Evolutionary conservation across 2,797 vertebrate genomes (phyloP), one percentile per base, ranked within the genome.

Genomic region (Huso huso): DNA sequence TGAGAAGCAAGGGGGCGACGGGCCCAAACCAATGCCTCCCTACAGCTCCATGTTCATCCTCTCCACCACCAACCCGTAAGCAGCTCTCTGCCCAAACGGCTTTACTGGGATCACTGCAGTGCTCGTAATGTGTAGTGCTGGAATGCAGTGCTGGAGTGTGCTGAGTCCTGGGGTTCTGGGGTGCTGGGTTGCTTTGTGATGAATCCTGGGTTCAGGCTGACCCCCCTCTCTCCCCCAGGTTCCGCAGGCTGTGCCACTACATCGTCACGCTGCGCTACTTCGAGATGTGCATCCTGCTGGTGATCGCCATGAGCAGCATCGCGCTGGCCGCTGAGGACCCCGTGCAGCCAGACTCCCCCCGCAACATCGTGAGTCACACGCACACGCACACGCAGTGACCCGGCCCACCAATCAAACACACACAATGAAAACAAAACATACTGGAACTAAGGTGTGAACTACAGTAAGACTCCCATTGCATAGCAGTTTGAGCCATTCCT

Each of bases 221-320:
- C 23, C 23, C 23, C 23, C 23, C 23, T 37, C 23, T 37, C 23
- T 37, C 23, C 23, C 23, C 23, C 73, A 96, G 94, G 74, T 92
- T 97, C 67, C 93, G 95, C 48, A 86, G 93, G 48, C 82, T 92
- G 18, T 96, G 94, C 79, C 95, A 96, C 81, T 97, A 94, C 78
- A 81, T 97, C 52, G 91, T 94, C 74, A 96, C 93, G 23, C 80
- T 94, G 70, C 87, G 92, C 64, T 96, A 96, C 80, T 97, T 96
- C 65, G 95, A 97, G 83, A 95, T 96, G 92, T 91, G 89, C 65
- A 96, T 96, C 79, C 88, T 97, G 73, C 79, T 94, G 81, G 94
- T 96, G 71, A 97, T 97, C 1, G 93, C 94, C 72, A 94, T 97
- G 95, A 97, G 94, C 88, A 96, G 95, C 65, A 97, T 97, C 10